Base-by-base conservation (phyloP, 2,113 vertebrate genomes). In the Labeo catla region DNA sequence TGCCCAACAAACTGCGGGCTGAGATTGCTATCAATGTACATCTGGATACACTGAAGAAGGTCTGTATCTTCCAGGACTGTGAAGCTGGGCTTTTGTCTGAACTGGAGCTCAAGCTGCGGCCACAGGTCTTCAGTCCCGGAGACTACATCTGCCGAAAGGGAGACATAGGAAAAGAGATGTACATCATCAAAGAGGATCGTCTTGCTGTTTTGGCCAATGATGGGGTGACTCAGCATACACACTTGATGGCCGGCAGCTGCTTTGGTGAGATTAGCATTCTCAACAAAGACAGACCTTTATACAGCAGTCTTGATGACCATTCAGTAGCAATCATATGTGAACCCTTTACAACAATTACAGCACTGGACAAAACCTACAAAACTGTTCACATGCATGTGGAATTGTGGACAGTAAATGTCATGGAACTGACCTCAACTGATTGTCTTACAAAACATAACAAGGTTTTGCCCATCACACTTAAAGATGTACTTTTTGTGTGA, bases 11-110 rank as follows among this genome's bases (percentile, higher is more conserved):
- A 86, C 91, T 99, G 50, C 95, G 95, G 86, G 98, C 98, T 3
- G 98, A 99, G 92, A 99, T 99, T 49, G 98, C 98, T 65, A 99
- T 99, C 82, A 98, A 98, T 0, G 98, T 99, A 57, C 98, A 99
- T 86, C 93, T 99, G 91, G 97, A 98, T 63, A 99, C 98, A 0
- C 92, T 99, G 84, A 99, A 98, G 92, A 99, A 99, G 93, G 98
- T 99, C 43, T 96, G 95, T 66, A 98, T 99, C 89, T 99, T 99
- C 91, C 97, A 99, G 89, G 95, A 99, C 36, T 99, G 98, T 21
- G 98, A 99, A 88, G 96, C 97, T 1, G 98, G 28, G 2, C 28
- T 28, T 28, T 28, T 28, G 28, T 1, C 2, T 28, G 28, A 28
- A 28, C 28, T 28, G 28, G 28, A 1, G 28, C 28, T 28, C 28